Evolutionary conservation across 2,797 vertebrate genomes (phyloP).

Genomic region (Scleropages formosus): DNA sequence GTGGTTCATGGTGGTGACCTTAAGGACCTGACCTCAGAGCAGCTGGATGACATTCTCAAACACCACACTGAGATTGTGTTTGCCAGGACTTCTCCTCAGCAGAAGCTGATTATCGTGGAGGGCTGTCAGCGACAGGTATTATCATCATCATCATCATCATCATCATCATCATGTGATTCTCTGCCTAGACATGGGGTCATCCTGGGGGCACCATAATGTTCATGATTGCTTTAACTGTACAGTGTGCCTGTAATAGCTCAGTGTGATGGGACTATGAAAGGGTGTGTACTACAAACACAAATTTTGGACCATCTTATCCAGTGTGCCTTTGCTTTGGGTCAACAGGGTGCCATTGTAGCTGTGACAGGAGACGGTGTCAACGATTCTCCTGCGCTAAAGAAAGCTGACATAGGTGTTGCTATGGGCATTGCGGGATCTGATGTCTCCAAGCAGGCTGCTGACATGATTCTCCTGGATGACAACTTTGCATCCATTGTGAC

Average conservation of each 20-base stretch:
- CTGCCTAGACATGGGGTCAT: too few species aligned
- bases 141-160: too few species aligned
- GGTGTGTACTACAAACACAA: too few species aligned
- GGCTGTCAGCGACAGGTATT: conserved; percentile 91
- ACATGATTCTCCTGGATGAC: conserved; percentile 96
- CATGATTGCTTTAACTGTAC: too few species aligned
- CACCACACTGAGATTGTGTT: conserved; percentile 95
- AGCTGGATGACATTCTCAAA: conserved; percentile 84
- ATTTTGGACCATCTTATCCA: neutral
- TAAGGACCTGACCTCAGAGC: conserved; percentile 83
- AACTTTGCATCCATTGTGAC: conserved; percentile 97
- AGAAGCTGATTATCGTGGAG: conserved; percentile 95
- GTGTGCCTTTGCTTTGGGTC: neutral
- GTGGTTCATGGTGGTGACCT: conserved; percentile 90
- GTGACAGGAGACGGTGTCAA: conserved; percentile 96
- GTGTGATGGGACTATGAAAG: too few species aligned
- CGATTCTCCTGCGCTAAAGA: conserved; percentile 94
- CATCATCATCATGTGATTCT: neutral
- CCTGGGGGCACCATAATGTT: too few species aligned
- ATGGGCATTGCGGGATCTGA: conserved; percentile 96
- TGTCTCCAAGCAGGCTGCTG: conserved; percentile 94
- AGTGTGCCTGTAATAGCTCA: too few species aligned
- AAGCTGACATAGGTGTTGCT: conserved; percentile 93
- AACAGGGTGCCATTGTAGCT: conserved; percentile 91
- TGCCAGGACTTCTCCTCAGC: conserved; percentile 92